These are phyloP conservation scores for Julus scandinavius DNA, from an alignment of 2,888 invertebrate species.

Conservation along the genomic window DNA sequence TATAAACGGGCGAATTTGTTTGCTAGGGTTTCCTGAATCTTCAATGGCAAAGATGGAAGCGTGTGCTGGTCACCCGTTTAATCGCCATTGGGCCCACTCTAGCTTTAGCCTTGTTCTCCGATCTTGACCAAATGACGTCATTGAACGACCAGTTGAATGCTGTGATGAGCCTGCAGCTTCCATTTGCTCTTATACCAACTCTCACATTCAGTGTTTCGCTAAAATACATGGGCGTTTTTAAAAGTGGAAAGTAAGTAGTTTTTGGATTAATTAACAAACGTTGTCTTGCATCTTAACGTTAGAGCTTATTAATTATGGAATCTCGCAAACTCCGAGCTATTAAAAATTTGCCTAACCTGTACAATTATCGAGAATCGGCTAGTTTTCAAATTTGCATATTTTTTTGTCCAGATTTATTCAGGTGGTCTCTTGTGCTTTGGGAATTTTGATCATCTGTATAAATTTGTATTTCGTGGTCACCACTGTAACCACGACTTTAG, in stretches of 20 bases:
- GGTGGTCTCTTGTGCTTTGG: conserved; percentile 64
- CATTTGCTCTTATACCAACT: conserved; percentile 70
- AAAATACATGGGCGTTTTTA: conserved; percentile 69
- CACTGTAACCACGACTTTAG: conserved; percentile 63
- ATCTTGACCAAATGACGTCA: conserved; percentile 64
- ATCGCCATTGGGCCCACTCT: conserved; percentile 84
- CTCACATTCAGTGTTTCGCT: conserved; percentile 68
- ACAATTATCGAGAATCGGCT: not conserved
- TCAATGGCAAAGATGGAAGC: conserved; percentile 86
- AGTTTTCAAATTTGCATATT: not conserved
- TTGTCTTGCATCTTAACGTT: too few species aligned
- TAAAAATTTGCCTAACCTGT: not conserved
- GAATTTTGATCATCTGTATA: conserved; percentile 66
- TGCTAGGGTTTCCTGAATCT: conserved; percentile 79
- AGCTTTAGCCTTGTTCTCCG: conserved; percentile 67
- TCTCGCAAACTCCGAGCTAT: too few species aligned
- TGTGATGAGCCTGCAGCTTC: conserved; percentile 69
- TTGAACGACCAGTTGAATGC: conserved; percentile 70
- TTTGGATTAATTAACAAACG: too few species aligned
- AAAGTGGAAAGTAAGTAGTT: conserved; percentile 64
- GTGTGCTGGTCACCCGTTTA: conserved; percentile 83
- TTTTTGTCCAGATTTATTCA: conserved; percentile 63
- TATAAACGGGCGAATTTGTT: too few species aligned
- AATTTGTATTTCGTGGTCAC: conserved; percentile 68
- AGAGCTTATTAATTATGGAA: too few species aligned